phyloP scores from a whole-genome alignment of 2,797 vertebrate species.

The Scleropages formosus region DNA sequence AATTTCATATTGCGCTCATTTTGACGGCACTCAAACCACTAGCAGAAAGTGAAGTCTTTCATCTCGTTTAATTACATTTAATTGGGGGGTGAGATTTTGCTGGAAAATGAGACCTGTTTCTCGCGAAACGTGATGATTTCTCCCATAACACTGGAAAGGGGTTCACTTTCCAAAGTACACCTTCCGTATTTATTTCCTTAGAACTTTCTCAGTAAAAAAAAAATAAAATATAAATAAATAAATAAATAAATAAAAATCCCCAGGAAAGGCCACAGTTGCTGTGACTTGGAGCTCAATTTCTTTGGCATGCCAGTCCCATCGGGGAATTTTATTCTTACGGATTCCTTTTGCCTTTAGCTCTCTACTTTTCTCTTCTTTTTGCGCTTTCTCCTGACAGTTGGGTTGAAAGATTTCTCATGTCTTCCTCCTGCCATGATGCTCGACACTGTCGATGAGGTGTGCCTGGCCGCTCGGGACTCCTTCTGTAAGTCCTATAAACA shows the following conservation, averaged over 20 bases:
- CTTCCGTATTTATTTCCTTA: not conserved
- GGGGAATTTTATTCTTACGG: not conserved
- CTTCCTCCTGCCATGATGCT: not conserved
- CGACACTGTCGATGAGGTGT: not conserved
- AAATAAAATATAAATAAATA: no score
- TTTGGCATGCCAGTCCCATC: not conserved
- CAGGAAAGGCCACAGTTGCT: conserved; percentile 1
- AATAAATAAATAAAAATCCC: no score
- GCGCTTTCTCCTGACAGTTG: conserved; percentile 9
- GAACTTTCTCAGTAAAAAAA: not conserved
- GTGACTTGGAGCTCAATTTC: not conserved
- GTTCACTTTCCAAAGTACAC: no score
- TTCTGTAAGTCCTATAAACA: not conserved
- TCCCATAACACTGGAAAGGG: no score
- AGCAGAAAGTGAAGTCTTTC: conserved; percentile 53
- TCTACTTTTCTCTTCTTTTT: not conserved
- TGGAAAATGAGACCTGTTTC: conserved; percentile 53
- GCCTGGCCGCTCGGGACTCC: not conserved
- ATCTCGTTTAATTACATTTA: conserved; percentile 63
- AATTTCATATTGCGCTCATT: conserved; percentile 61
- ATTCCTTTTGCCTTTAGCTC: not conserved
- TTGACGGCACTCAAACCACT: conserved; percentile 51
- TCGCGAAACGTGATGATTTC: not conserved
- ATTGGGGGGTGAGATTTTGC: conserved; percentile 50
- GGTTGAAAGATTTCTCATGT: not conserved